These are phyloP conservation scores for Protobothrops flavoviridis DNA, from an alignment of 2,113 vertebrate species.

Conservation along the genomic window DNA sequence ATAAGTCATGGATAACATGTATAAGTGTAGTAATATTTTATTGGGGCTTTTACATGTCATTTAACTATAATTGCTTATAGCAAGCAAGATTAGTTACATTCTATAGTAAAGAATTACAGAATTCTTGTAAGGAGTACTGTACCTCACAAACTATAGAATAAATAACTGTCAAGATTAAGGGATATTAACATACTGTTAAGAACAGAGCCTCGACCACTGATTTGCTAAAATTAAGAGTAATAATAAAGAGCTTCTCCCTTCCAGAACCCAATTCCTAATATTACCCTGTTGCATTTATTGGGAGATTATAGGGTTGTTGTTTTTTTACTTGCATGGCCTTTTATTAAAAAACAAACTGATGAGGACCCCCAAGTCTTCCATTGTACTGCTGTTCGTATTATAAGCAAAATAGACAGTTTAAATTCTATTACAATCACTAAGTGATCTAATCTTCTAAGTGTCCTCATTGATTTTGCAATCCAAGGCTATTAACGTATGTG, in stretches of 20 bases:
- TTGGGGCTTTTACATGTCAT: not conserved
- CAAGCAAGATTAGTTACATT: not conserved
- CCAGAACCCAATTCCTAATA: not conserved
- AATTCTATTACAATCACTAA: not conserved
- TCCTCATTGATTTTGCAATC: not conserved
- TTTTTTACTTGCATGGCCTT: not conserved
- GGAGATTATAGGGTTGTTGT: not conserved
- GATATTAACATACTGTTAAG: not conserved
- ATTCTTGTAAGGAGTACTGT: not conserved
- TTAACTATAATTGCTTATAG: not conserved
- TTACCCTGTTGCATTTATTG: not conserved
- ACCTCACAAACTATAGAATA: not conserved
- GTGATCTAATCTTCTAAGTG: not conserved
- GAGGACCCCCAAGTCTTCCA: not conserved
- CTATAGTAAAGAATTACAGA: constrained; percentile 33
- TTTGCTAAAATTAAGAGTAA: not conserved
- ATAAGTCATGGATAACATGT: not conserved
- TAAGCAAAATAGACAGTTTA: not conserved
- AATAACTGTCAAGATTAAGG: not conserved
- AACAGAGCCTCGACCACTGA: not conserved
- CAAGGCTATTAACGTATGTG: not conserved
- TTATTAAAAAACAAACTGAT: not conserved
- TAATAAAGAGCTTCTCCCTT: not conserved
- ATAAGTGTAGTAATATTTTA: not conserved
- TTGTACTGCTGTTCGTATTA: not conserved